phyloP scores from a whole-genome alignment of 2,797 vertebrate genomes.

The Siniperca scherzeri region DNA sequence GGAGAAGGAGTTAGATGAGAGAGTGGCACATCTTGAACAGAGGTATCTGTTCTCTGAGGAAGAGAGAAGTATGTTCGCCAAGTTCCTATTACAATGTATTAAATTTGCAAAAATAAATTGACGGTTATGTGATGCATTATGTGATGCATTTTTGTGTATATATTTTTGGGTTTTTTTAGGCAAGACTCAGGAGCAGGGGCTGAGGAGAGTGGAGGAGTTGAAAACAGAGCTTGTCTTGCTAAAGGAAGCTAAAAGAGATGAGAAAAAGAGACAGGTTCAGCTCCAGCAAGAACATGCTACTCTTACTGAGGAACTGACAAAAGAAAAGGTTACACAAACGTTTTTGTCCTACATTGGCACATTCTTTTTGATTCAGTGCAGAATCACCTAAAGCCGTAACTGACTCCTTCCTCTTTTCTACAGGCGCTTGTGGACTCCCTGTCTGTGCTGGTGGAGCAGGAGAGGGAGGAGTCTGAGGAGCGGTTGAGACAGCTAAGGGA shows the following conservation, averaged over 20 bases:
- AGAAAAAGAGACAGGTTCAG: conserved; percentile 78
- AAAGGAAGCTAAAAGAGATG: conserved; percentile 79
- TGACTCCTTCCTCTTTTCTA: neutral
- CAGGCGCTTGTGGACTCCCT: conserved; percentile 88
- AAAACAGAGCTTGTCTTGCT: conserved; percentile 85
- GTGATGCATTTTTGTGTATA: neutral
- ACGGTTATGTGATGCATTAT: neutral
- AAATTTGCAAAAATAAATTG: neutral
- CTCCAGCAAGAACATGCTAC: conserved; percentile 83
- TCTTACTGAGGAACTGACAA: conserved; percentile 80
- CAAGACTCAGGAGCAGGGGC: conserved; percentile 84
- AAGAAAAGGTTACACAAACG: conserved; percentile 86
- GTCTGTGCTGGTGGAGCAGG: conserved; percentile 82
- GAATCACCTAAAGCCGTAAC: neutral
- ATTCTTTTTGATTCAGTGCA: neutral
- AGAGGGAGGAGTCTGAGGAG: conserved; percentile 88
- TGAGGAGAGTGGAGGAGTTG: conserved; percentile 81
- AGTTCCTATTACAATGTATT: neutral
- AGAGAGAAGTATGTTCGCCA: conserved; percentile 88
- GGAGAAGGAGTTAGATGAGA: conserved; percentile 84
- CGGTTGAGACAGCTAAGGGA: conserved; percentile 86
- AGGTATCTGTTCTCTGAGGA: conserved; percentile 87
- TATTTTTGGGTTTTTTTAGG: conserved; percentile 56
- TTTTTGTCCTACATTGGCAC: neutral
- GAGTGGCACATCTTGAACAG: conserved; percentile 86